Conservation (phyloP, 2,888 invertebrate genomes). For the Adineta ricciae region DNA sequence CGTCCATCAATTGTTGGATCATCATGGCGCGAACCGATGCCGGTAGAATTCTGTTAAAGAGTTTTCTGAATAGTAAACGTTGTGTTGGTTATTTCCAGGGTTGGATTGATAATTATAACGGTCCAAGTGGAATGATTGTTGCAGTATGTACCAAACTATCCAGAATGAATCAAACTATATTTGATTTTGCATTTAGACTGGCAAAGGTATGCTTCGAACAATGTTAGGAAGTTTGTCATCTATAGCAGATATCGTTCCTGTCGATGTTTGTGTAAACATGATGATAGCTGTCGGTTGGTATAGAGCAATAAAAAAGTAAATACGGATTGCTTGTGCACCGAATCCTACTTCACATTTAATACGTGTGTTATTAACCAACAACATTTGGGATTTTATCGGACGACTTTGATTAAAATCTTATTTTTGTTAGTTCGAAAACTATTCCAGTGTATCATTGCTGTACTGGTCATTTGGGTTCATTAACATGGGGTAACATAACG, state of each 20-base stretch:
- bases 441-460: background rate
- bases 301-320: slow-evolving; percentile 51
- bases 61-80: too few relatives aligned
- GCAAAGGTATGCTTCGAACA: slow-evolving; percentile 69
- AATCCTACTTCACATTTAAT: too few relatives aligned
- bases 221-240: slow-evolving; percentile 69
- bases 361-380: too few relatives aligned
- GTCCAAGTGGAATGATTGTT: slow-evolving; percentile 66
- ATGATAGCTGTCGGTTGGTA: slow-evolving; percentile 76
- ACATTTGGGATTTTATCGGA: too few relatives aligned
- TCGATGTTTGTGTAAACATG: slow-evolving; percentile 78
- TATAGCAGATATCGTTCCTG: slow-evolving; percentile 77
- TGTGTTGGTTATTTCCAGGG: too few relatives aligned
- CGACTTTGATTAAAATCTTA: too few relatives aligned
- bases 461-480: background rate
- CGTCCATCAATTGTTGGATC: slow-evolving; percentile 86
- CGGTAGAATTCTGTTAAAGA: slow-evolving; percentile 36
- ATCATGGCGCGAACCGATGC: slow-evolving; percentile 52
- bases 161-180: slow-evolving; percentile 64
- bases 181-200: slow-evolving; percentile 57
- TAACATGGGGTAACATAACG: background rate
- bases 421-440: background rate
- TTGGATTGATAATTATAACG: slow-evolving; percentile 91
- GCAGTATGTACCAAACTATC: slow-evolving; percentile 69
- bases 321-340: background rate